Percentiles rank a stretch among this genome's conserved stretches.
These are phyloP conservation scores for Scaptomyza polygonia DNA, from an alignment of 2,888 invertebrate species.

Conservation along the genomic window DNA sequence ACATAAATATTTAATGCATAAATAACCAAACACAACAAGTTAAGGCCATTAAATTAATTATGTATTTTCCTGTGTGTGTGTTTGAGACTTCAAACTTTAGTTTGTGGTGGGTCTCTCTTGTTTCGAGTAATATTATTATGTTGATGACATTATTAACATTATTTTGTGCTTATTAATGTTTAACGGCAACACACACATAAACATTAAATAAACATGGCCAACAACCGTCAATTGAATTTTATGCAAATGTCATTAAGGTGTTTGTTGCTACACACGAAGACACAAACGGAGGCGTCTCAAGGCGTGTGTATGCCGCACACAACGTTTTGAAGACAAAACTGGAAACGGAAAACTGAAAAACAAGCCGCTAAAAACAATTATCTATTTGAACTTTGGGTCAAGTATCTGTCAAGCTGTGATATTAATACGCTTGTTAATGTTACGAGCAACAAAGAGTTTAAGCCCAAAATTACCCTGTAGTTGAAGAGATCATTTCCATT, in stretches of 20 bases:
- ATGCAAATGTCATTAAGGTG: slow-evolving; percentile 76
- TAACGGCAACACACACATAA: slow-evolving; percentile 45
- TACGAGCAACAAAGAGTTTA: background rate
- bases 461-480: background rate
- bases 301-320: slow-evolving; percentile 27
- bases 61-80: slow-evolving; percentile 19
- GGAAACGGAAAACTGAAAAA: slow-evolving; percentile 2
- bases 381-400: slow-evolving; percentile 73
- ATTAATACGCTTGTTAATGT: slow-evolving; percentile 11
- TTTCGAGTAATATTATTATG: slow-evolving; percentile 17
- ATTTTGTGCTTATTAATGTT: slow-evolving; percentile 73
- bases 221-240: slow-evolving; percentile 62
- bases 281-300: slow-evolving; percentile 26
- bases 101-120: slow-evolving; percentile 55
- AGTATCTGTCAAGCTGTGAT: slow-evolving; percentile 33
- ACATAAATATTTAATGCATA: slow-evolving; percentile 74
- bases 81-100: slow-evolving; percentile 17
- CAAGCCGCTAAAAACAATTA: slow-evolving; percentile 55
- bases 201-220: slow-evolving; percentile 41
- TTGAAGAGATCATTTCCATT: too few species aligned
- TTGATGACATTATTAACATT: slow-evolving; percentile 79
- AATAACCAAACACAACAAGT: slow-evolving; percentile 32
- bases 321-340: slow-evolving; percentile 3
- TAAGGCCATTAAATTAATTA: slow-evolving; percentile 21
- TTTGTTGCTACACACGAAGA: slow-evolving; percentile 26